phyloP scores from a whole-genome alignment of 2,888 invertebrate genomes.

The Dynastes maya region DNA sequence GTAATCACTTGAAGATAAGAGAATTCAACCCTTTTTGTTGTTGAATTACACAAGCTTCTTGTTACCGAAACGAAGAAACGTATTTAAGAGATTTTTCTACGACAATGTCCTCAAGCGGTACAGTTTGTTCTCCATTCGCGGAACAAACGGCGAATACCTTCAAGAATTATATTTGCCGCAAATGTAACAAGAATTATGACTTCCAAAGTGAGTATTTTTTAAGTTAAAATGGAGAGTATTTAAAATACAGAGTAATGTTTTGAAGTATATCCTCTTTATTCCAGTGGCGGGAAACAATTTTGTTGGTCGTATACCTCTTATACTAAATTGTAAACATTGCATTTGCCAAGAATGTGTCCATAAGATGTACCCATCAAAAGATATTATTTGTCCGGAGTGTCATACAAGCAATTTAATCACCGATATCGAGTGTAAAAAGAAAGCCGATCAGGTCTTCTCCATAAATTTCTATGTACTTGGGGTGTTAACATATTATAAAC shows the following conservation, averaged over 20 bases:
- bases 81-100: constrained; percentile 4
- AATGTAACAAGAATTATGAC: constrained; percentile 47
- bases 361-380: constrained; percentile 41
- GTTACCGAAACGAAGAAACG: not conserved
- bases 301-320: constrained; percentile 71
- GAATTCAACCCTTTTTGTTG: too few relatives aligned
- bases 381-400: constrained; percentile 72
- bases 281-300: constrained; percentile 54
- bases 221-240: not conserved
- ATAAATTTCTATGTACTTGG: constrained; percentile 68
- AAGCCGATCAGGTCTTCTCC: constrained; percentile 63
- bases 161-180: constrained; percentile 46
- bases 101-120: constrained; percentile 1
- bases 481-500: constrained; percentile 49
- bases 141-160: not conserved
- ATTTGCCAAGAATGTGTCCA: constrained; percentile 78
- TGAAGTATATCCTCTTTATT: constrained; percentile 50
- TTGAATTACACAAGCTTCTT: not conserved
- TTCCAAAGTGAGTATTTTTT: constrained; percentile 45
- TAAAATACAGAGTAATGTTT: not conserved
- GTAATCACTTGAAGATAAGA: too few relatives aligned
- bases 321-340: constrained; percentile 79
- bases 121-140: not conserved
- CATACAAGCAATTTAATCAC: constrained; percentile 65
- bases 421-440: constrained; percentile 47